Conservation (phyloP, 64 coral and sea anemone species). For the Anthopleura sola region DNA sequence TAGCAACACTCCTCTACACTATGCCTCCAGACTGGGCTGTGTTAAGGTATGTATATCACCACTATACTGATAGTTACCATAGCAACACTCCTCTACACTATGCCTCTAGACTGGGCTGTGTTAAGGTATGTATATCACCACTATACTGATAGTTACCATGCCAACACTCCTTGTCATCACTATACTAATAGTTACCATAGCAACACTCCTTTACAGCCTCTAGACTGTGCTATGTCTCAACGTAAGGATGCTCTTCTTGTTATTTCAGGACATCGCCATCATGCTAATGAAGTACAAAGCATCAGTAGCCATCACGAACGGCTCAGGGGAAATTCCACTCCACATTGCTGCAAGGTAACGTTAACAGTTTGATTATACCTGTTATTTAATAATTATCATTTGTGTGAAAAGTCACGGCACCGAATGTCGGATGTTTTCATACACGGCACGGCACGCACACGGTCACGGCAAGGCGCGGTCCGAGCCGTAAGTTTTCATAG, state of each 20-base stretch:
- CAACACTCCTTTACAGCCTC: too few relatives aligned
- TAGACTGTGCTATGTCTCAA: too few relatives aligned
- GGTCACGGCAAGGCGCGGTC: too few relatives aligned
- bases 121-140: conserved; percentile 48
- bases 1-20: not conserved
- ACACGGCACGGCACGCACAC: too few relatives aligned
- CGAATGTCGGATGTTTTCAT: too few relatives aligned
- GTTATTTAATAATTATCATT: not conserved
- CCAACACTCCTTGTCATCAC: too few relatives aligned
- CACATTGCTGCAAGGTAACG: conserved; percentile 72
- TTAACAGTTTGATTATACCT: too few relatives aligned
- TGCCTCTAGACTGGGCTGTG: conserved; percentile 61
- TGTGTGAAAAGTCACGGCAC: too few relatives aligned
- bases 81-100: conserved; percentile 89
- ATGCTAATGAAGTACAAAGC: conserved; percentile 85
- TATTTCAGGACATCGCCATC: conserved; percentile 67
- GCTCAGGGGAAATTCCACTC: conserved; percentile 62
- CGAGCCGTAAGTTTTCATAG: too few relatives aligned
- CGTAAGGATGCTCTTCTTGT: not conserved
- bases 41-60: conserved; percentile 54
- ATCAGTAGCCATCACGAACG: conserved; percentile 64
- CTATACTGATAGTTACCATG: too few relatives aligned
- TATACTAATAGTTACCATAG: too few relatives aligned
- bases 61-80: conserved; percentile 4
- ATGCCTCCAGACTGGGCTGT: conserved; percentile 41